Evolutionary conservation across 2,113 vertebrate genomes (phyloP).

Genomic region (Blennius ocellaris): DNA sequence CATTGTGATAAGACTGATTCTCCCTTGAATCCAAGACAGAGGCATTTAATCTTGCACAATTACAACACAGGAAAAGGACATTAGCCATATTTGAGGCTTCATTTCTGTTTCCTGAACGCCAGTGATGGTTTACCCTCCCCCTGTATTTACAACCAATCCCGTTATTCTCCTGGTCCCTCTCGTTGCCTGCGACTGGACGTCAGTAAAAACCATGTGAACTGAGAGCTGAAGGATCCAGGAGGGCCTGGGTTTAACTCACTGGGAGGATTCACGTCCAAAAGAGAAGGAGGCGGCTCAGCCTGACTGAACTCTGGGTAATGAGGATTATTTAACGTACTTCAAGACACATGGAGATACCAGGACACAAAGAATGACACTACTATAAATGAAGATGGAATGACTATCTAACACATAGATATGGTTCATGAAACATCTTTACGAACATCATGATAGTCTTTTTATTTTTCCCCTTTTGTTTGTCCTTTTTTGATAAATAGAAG

Average conservation of each 20-base stretch:
- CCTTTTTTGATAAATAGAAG: constrained; percentile 61
- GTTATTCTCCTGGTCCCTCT: constrained; percentile 42
- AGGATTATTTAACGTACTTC: constrained; percentile 45
- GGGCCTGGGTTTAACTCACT: not conserved
- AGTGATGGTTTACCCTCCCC: constrained; percentile 37
- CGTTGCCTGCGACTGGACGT: constrained; percentile 51
- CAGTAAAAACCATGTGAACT: constrained; percentile 42
- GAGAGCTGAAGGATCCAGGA: constrained; percentile 26
- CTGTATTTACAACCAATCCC: constrained; percentile 53
- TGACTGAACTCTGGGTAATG: constrained; percentile 35
- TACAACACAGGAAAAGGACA: constrained; percentile 61
- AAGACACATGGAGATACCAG: constrained; percentile 35
- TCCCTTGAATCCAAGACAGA: constrained; percentile 72
- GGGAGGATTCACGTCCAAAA: constrained; percentile 21
- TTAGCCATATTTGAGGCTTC: constrained; percentile 62
- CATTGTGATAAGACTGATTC: constrained; percentile 52
- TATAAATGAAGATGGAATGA: constrained; percentile 23
- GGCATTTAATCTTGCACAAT: constrained; percentile 80
- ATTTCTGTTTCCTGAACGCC: constrained; percentile 64
- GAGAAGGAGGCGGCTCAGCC: constrained; percentile 36
- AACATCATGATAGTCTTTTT: constrained; percentile 38
- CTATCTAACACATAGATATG: constrained; percentile 28
- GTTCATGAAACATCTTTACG: constrained; percentile 51
- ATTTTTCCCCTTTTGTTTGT: constrained; percentile 40
- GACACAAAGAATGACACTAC: constrained; percentile 32